Base-by-base conservation (phyloP, 2,888 invertebrate species). In the Xylophagus ater region DNA sequence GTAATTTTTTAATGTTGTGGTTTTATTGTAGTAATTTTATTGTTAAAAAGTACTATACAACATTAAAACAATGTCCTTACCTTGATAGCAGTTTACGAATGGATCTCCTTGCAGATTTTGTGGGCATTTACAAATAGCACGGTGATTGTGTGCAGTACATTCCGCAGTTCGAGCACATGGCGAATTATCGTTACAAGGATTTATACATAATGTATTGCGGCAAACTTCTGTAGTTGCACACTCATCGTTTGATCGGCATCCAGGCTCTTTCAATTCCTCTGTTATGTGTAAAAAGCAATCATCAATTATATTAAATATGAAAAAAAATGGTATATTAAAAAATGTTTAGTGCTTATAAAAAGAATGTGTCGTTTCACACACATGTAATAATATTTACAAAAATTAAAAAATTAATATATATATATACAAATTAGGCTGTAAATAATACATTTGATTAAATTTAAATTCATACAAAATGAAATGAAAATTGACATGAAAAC, bases 81-180 rank as follows among this genome's bases (percentile, higher is more conserved):
- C 42, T 34, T 57, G 55, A 42, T 62, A 78, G 58, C 89, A 89
- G 51, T 78, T 81, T 37, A 77, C 65, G 51, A 81, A 81, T n/a
- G 89, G 84, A 71, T 90, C 77, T 42, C 89, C 90, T 46, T 74
- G 70, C 17, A 78, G 69, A 12, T 80, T 81, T 8, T 74, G 62
- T 31, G 82, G 76, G 57, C 90, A 90, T 37, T 71, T 72, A 58
- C 90, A 90, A 3, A 73, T 65, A 6, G 86, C 83, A 45, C 77
- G 76, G 58, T 90, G 90, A 43, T 78, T 75, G 41, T 72, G 67
- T 1, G 84, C 78, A 43, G 73, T 71, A 54, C 90, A 90, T 51
- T 81, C 76, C 1, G 88, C 88, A 17, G 81, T 81, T 4, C 71
- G 63, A 4, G 86, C 83, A 56, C 89, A 90, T 4, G 81, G 78